These are phyloP conservation scores for Falco punctatus DNA, from an alignment of 2,113 vertebrate genomes.

Conservation along the genomic window DNA sequence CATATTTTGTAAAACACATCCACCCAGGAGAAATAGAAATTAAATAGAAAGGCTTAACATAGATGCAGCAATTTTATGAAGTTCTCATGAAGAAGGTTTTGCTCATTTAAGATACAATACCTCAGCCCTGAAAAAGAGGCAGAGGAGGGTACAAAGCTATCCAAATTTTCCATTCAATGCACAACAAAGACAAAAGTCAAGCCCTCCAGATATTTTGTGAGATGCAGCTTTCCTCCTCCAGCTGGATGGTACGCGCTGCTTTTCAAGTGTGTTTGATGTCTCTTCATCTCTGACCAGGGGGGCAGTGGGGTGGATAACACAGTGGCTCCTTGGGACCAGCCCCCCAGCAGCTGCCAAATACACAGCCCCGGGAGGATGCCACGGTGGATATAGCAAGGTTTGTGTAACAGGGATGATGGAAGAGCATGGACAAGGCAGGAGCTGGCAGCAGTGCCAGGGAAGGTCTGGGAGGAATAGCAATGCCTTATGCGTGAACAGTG, in stretches of 20 bases:
- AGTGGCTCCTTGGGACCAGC: too few species aligned
- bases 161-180: too few species aligned
- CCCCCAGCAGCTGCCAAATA: neutral
- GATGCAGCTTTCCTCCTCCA: too few species aligned
- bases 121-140: neutral
- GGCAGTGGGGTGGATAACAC: neutral
- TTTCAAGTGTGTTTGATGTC: fast-evolving
- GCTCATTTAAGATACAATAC: too few species aligned
- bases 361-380: neutral
- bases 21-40: neutral
- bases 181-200: too few species aligned
- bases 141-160: neutral
- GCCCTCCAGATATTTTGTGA: neutral
- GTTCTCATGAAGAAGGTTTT: neutral
- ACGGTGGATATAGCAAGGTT: neutral
- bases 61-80: neutral
- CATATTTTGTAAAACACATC: neutral
- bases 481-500: fast-evolving
- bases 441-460: neutral
- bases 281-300: neutral
- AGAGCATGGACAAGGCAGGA: neutral
- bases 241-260: neutral
- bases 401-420: neutral
- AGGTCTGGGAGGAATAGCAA: neutral
- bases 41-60: neutral